A percentile compares a stretch with the other conserved stretches of the same genome.
phyloP scores from a whole-genome alignment of 2,888 invertebrate species.

The Dioctria linearis region DNA sequence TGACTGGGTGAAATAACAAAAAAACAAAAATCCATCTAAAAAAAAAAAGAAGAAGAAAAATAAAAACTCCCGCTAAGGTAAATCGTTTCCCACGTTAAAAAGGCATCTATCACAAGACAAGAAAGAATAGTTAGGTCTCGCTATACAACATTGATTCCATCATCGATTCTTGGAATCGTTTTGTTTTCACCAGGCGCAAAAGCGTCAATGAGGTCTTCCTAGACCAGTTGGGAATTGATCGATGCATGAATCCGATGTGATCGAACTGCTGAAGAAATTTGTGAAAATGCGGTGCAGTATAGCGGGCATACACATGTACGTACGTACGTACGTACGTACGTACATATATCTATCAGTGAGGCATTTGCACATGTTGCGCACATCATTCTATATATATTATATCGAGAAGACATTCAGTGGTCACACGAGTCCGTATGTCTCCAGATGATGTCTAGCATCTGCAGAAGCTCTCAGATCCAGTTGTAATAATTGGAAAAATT shows the following conservation, averaged over 20 bases:
- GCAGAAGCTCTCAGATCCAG: not conserved
- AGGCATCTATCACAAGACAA: conserved; percentile 1
- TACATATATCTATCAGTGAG: no score
- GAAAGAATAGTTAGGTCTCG: conserved; percentile 14
- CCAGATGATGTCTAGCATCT: conserved; percentile 10
- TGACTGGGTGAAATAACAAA: not conserved
- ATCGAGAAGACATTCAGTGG: conserved; percentile 1
- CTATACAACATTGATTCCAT: conserved; percentile 12
- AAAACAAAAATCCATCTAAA: no score
- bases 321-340: not conserved
- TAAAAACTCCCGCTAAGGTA: conserved; percentile 38
- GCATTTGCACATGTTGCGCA: no score
- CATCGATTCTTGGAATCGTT: conserved; percentile 49
- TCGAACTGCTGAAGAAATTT: conserved; percentile 33
- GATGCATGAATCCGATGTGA: conserved; percentile 11
- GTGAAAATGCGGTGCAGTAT: conserved; percentile 35
- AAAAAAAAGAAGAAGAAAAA: conserved; percentile 6
- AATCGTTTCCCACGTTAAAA: conserved; percentile 46
- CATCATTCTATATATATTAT: not conserved
- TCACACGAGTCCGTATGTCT: conserved; percentile 48
- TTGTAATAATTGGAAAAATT: conserved; percentile 51
- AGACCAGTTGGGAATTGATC: conserved; percentile 39
- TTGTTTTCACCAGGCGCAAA: conserved; percentile 14
- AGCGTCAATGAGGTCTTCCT: conserved; percentile 36
- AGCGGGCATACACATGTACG: not conserved